phyloP scores from a whole-genome alignment of 2,113 vertebrate genomes.

The Philantomba maxwellii region DNA sequence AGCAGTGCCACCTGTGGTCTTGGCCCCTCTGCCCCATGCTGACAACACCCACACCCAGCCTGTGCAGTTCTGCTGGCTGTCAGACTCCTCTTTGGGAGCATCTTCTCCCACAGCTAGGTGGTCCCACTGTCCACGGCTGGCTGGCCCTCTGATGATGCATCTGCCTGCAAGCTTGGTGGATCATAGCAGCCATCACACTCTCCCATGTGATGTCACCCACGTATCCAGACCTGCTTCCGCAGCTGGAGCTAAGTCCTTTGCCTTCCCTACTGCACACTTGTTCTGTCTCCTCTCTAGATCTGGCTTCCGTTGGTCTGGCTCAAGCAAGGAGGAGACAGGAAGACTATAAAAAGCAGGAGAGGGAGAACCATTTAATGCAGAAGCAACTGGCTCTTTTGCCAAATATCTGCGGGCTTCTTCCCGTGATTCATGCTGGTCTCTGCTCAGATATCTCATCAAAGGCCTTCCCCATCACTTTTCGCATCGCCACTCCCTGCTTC shows the following conservation, averaged over 20 bases:
- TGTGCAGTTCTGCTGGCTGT: not conserved
- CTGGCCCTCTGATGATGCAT: not conserved
- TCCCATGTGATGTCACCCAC: not conserved
- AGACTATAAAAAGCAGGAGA: not conserved
- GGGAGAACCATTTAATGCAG: not conserved
- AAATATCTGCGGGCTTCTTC: not conserved
- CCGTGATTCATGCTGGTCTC: not conserved
- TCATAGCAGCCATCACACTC: not conserved
- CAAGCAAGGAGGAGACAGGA: not conserved
- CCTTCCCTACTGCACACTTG: not conserved
- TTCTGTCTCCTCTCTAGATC: not conserved
- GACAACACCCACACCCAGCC: not conserved
- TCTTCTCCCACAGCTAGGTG: not conserved
- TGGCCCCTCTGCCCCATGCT: not conserved
- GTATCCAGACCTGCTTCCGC: not conserved
- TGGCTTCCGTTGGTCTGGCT: not conserved
- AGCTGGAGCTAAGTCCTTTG: not conserved
- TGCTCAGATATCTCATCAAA: not conserved
- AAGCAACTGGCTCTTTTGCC: not conserved
- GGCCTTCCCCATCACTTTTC: not conserved
- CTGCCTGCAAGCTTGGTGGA: not conserved
- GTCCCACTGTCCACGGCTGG: not conserved
- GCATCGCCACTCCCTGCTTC: not conserved
- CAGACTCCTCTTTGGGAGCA: no score
- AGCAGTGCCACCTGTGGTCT: not conserved